Base-by-base conservation (phyloP, 2,113 vertebrate genomes). In the Fregetta grallaria region DNA sequence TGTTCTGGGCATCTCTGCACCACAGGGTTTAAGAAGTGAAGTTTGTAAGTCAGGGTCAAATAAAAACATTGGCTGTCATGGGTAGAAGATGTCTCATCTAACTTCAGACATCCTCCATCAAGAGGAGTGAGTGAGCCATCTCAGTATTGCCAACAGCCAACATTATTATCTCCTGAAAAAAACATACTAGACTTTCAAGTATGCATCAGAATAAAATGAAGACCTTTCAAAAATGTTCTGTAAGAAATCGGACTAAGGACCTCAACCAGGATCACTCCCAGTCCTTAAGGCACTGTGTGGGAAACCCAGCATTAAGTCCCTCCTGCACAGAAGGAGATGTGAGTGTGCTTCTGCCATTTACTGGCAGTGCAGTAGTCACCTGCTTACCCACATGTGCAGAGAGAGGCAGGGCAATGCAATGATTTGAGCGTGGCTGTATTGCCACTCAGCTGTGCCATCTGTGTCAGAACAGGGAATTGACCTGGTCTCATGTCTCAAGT, bases 391-490 rank as follows among this genome's bases (percentile, higher is more conserved):
- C 8, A 1, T 1, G 27, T 52, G 36, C 49, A 47, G 47, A 38
- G 65, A 17, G 14, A 20, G 56, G 10, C 30, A 49, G 42, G 50
- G 30, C 36, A 66, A 3, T 11, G 42, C 25, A 13, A 10, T 44
- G 18, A 30, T 30, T 30, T 61, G 44, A 70, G 5, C 0, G 0
- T 10, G 34, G 9, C 61, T 56, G 63, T 22, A 27, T 38, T 21
- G 38, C 38, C 47, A n/a, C 10, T 13, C 25, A 36, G 27, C 36
- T 90, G 29, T 71, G 62, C 20, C 25, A 2, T 17, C 42, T 66
- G 32, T 42, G 47, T 66, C 63, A 49, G 34, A 88, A 61, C 0
- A 0, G 29, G 38, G 27, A 42, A 3, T 1, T 52, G 18, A 14
- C 50, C 67, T 73, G 16, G 6, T 18, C 19, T 50, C 7, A 2